Base-by-base conservation (phyloP, 2,113 vertebrate species). In the Stigmatopora nigra region DNA sequence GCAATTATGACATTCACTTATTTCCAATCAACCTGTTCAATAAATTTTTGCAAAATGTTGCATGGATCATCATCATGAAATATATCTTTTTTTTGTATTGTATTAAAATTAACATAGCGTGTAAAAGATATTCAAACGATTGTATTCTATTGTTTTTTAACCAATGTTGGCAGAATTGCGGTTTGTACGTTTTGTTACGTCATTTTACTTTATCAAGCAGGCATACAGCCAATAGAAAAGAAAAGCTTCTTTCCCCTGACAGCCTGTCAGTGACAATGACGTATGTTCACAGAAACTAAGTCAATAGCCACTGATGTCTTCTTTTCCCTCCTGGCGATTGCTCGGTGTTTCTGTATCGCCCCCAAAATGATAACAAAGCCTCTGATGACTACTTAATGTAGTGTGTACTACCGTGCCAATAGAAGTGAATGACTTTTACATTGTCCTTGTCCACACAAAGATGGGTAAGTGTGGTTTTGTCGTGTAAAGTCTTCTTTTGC, bases 341-440 rank as follows among this genome's bases (percentile, higher is more conserved):
- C 22, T 31, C 53, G 5, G 22, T 56, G 13, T 16, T 13, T 31
- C 22, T 15, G 46, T 48, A 1, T 7, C 13, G 2, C 53, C 12
- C 20, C 31, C 12, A 56, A 62, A 62, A 20, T 20, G 38, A 61
- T n/a, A 61, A 61, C 12, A 44, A 61, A 45, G 41, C 59, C 17
- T 20, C n/a, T 7, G 19, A 44, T 61, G 31, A 61, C 31, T 44
- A 61, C 20, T 25, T 4, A 1, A 35, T 22, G 20, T 15, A 52
- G 13, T 9, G 25, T 15, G 4, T 61, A 8, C 41, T 25, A 31
- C 15, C 16, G 7, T 46, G 14, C 31, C 41, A 56, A 7, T 15
- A 56, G 12, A 55, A 55, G 53, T 55, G 6, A 25, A 52, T 4
- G 7, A 10, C n/a, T 14, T 48, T 5, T 48, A 48, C 46, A 48